These are phyloP conservation scores for Lepidurus couesii DNA, from an alignment of 1,140 invertebrate genomes.

Conservation along the genomic window DNA sequence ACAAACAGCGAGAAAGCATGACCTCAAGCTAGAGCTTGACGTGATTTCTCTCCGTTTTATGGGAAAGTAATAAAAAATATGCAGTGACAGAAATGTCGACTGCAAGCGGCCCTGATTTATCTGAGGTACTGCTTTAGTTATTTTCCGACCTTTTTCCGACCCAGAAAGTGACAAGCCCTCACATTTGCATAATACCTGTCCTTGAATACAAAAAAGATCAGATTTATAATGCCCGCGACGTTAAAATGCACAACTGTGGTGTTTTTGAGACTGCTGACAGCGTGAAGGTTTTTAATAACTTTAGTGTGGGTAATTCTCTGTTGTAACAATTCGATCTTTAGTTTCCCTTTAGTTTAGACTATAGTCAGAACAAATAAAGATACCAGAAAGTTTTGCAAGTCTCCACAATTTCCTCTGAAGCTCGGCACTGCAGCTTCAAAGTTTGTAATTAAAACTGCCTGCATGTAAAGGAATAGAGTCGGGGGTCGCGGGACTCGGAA, in stretches of 20 bases:
- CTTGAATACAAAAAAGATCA: background rate
- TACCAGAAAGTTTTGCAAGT: no score
- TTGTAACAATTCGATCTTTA: no score
- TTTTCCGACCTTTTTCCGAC: background rate
- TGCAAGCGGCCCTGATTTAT: background rate
- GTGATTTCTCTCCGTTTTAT: background rate
- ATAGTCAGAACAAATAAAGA: no score
- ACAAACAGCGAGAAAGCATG: background rate
- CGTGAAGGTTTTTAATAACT: no score
- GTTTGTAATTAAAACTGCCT: no score
- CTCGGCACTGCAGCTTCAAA: no score
- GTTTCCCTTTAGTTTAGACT: no score
- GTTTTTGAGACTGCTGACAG: no score
- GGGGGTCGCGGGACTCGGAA: no score
- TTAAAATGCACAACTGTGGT: background rate
- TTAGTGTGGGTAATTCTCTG: no score
- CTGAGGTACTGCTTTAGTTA: background rate
- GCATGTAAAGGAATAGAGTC: no score
- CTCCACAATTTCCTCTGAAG: no score
- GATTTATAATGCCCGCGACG: background rate
- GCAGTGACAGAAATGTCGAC: constrained; percentile 2
- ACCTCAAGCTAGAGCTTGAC: background rate
- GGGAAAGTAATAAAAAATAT: background rate
- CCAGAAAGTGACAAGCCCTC: background rate
- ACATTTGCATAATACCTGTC: background rate